phyloP scores from a whole-genome alignment of 92 coral and sea anemone genomes.

The Ricordea florida region DNA sequence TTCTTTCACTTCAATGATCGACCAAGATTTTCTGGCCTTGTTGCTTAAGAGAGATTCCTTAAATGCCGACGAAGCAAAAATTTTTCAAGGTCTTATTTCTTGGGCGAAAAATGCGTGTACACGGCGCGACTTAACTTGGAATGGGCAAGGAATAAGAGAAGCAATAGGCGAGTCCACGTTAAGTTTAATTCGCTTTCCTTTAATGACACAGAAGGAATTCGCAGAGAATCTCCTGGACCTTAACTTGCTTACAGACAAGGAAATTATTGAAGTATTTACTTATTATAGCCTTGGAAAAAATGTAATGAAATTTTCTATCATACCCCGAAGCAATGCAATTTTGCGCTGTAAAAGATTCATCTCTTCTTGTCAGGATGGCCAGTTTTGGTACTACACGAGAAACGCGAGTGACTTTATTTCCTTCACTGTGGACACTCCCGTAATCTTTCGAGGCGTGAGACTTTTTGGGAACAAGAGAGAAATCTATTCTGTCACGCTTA shows the following conservation, averaged over 20 bases:
- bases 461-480: not conserved
- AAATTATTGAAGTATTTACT: not conserved
- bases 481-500: not conserved
- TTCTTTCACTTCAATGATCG: no score
- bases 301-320: not conserved
- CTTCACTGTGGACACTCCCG: not conserved
- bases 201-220: slow-evolving; percentile 8
- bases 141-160: not conserved
- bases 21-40: no score
- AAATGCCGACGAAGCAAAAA: not conserved
- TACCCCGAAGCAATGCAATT: not conserved
- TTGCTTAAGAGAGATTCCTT: no score
- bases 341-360: not conserved
- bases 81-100: not conserved
- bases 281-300: not conserved
- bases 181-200: not conserved
- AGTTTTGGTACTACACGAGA: slow-evolving; percentile 2
- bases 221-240: not conserved
- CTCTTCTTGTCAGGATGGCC: no score
- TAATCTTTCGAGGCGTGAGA: not conserved
- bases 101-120: not conserved
- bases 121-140: not conserved
- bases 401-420: not conserved
- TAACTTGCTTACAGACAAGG: not conserved
- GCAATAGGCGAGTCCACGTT: not conserved